A percentile compares a stretch with the other conserved stretches of the same genome.
Conservation (phyloP, 2,113 vertebrate genomes). For the Illadopsis cleaveri region DNA sequence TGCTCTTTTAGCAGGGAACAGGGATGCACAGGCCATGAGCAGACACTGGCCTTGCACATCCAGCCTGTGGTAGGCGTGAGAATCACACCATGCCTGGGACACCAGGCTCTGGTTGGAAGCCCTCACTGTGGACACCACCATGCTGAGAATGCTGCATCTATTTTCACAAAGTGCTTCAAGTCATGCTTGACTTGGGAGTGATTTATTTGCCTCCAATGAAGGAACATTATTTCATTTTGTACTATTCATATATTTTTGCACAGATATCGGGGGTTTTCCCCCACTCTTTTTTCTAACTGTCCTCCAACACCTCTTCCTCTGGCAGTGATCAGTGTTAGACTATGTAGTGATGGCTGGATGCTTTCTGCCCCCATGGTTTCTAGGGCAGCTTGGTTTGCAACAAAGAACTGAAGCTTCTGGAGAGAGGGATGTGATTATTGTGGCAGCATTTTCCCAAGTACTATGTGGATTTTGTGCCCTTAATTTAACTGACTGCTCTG, state of each 20-base stretch:
- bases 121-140: neutral
- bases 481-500: neutral
- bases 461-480: neutral
- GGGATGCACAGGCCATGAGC: neutral
- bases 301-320: neutral
- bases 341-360: neutral
- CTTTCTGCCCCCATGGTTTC: neutral
- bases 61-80: fast-evolving
- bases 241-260: neutral
- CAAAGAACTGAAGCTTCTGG: neutral
- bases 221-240: neutral
- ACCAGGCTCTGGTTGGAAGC: neutral
- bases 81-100: neutral
- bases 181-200: neutral
- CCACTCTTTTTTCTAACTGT: neutral
- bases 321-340: no score
- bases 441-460: neutral
- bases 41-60: neutral
- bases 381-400: neutral
- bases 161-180: neutral
- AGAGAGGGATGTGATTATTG: neutral
- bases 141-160: fast-evolving
- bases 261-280: fast-evolving
- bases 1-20: neutral
- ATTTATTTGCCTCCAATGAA: neutral